Percentiles rank a stretch among this genome's conserved stretches.
Evolutionary conservation across 2,888 invertebrate genomes (phyloP).

Genomic region (Corbicula japonica): DNA sequence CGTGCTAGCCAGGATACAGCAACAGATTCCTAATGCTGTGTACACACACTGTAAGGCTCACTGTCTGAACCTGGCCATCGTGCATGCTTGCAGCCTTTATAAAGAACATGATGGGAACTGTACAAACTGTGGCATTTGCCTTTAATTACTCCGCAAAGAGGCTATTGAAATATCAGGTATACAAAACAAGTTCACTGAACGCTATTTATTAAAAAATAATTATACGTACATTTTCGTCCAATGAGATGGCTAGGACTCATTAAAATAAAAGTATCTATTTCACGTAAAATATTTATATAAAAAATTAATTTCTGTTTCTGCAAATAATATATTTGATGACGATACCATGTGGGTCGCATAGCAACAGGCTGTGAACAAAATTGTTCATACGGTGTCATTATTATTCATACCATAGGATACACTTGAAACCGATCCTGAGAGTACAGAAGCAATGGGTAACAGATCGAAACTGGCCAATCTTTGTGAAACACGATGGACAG

Average conservation of each 20-base stretch:
- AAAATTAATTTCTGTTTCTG: no score
- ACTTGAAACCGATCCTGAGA: not conserved
- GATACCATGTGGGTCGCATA: no score
- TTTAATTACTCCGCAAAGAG: constrained; percentile 49
- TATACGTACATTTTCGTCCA: no score
- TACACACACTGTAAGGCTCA: constrained; percentile 62
- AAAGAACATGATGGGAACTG: constrained; percentile 38
- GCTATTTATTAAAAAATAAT: no score
- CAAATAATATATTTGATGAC: no score
- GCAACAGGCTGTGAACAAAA: no score
- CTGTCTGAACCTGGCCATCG: constrained; percentile 33
- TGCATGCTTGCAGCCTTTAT: constrained; percentile 17
- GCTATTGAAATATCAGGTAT: constrained; percentile 13
- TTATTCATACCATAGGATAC: no score
- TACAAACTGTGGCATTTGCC: constrained; percentile 34
- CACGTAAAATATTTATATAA: no score
- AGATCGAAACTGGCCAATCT: constrained; percentile 13
- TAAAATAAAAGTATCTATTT: no score
- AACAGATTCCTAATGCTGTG: constrained; percentile 33
- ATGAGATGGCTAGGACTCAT: no score
- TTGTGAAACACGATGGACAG: constrained; percentile 48
- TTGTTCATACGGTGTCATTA: no score
- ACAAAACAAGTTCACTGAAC: no score
- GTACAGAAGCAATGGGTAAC: constrained; percentile 7
- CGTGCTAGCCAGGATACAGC: constrained; percentile 49